These are phyloP conservation scores for Pseudomyrmex cubaensis DNA, from an alignment of 1,140 invertebrate genomes.

Conservation along the genomic window DNA sequence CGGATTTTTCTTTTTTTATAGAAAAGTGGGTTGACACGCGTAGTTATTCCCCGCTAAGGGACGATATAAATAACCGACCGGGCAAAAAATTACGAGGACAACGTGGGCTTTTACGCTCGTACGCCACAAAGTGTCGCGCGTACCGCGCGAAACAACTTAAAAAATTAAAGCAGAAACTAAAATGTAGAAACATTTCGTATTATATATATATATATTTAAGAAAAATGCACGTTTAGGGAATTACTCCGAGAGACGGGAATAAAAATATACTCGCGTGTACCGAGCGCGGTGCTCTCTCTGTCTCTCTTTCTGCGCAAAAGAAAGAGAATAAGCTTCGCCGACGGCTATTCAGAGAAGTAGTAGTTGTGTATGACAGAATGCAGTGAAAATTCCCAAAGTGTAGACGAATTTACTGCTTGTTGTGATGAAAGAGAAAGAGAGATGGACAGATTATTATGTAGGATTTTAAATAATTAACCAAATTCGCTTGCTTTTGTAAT, in stretches of 20 bases:
- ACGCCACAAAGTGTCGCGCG: too few relatives aligned
- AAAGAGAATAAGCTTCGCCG: not conserved
- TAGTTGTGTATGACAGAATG: too few relatives aligned
- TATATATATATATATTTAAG: not conserved
- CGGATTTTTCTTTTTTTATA: constrained; percentile 58
- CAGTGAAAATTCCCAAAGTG: too few relatives aligned
- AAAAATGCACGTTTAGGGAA: not conserved
- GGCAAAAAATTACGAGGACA: constrained; percentile 60
- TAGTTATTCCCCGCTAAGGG: constrained; percentile 53
- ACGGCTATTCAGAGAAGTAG: too few relatives aligned
- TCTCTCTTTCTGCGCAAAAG: not conserved
- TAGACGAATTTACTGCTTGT: too few relatives aligned
- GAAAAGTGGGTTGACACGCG: constrained; percentile 53
- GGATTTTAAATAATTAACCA: too few relatives aligned
- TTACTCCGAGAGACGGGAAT: not conserved
- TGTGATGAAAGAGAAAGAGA: too few relatives aligned
- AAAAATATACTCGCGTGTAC: constrained; percentile 2
- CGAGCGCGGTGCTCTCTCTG: not conserved
- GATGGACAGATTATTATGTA: too few relatives aligned
- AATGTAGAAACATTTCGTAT: not conserved
- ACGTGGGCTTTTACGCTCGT: constrained; percentile 11
- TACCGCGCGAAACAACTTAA: constrained; percentile 1
- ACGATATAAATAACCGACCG: constrained; percentile 50
- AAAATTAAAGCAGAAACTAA: not conserved
- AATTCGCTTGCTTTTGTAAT: too few relatives aligned